A percentile compares a stretch with the other conserved stretches of the same genome.
phyloP scores from a whole-genome alignment of 2,797 vertebrate species.

The Gastrophryne carolinensis region DNA sequence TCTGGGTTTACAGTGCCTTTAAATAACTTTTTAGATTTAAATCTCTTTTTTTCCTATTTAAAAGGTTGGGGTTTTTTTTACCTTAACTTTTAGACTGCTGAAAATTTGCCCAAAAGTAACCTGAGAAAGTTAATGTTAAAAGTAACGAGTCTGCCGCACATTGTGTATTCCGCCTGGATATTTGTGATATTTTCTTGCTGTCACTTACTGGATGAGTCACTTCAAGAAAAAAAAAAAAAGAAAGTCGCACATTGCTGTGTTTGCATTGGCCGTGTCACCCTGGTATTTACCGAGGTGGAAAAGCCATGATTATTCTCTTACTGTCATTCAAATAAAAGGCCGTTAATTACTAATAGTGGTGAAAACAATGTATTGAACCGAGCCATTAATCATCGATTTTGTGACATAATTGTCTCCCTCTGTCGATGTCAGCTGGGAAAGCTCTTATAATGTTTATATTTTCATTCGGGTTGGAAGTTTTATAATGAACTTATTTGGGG shows the following conservation, averaged over 20 bases:
- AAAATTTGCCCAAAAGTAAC: not conserved
- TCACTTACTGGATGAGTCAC: constrained; percentile 16
- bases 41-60: too few species aligned
- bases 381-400: constrained; percentile 21
- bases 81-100: not conserved
- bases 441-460: not conserved
- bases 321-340: constrained; percentile 32
- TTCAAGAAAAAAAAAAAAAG: not conserved
- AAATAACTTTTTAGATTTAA: too few species aligned
- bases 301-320: constrained; percentile 16
- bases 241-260: not conserved
- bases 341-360: constrained; percentile 29
- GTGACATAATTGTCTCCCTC: constrained; percentile 27
- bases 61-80: too few species aligned
- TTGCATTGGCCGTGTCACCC: not conserved
- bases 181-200: not conserved
- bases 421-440: constrained; percentile 7
- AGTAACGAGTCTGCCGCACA: not conserved
- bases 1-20: too few species aligned
- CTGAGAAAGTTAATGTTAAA: not conserved
- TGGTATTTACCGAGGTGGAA: constrained; percentile 13
- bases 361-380: constrained; percentile 3
- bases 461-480: constrained; percentile 1
- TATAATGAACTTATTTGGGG: constrained; percentile 34
- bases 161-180: not conserved